Evolutionary conservation across 2,888 invertebrate species (phyloP), one percentile per base, ranked within the genome.

Genomic region (Thyatira batis): DNA sequence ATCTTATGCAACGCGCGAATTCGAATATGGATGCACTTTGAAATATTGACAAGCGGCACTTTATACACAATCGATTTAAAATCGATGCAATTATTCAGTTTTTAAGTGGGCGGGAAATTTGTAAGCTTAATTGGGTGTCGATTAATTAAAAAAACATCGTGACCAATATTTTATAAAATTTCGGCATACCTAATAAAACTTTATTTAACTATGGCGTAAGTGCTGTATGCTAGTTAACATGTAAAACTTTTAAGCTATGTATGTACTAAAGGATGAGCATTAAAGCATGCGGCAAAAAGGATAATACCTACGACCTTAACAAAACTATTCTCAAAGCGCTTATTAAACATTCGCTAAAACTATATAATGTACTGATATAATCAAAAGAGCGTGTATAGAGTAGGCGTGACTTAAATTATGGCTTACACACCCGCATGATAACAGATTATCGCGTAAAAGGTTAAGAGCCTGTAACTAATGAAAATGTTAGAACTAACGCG

Each of bases 371-470:
- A 17, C 17, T 39, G 39, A 39, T 39, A 39, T 17, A 8, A 39
- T 39, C 39, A 39, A 39, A 39, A 6, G 13, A 33, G 8, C 39
- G 17, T 39, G 39, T 39, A 39, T 39, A 17, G 33, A 33, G 33
- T 39, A 39, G 39, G 39, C 39, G 39, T 39, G 17, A 39, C 17
- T 39, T 6, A 6, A 13, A 8, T 39, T 39, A 39, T 39, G 39
- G n/a, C 13, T 33, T 33, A 33, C 39, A 39, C 39, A 39, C 39
- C 55, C 50, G 65, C 68, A 65, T 70, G 63, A 69, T 56, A 52
- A 28, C 50, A 56, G 67, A 61, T 69, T 57, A 69, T 69, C 66
- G 61, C 39, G 39, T 17, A 39, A 39, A 39, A 39, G 6, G 8
- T 39, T 13, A 50, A 53, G 63, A 59, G 56, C 54, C 51, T 59